These are phyloP conservation scores for Poicephalus meyeri DNA, from an alignment of 2,113 vertebrate species.

Conservation along the genomic window DNA sequence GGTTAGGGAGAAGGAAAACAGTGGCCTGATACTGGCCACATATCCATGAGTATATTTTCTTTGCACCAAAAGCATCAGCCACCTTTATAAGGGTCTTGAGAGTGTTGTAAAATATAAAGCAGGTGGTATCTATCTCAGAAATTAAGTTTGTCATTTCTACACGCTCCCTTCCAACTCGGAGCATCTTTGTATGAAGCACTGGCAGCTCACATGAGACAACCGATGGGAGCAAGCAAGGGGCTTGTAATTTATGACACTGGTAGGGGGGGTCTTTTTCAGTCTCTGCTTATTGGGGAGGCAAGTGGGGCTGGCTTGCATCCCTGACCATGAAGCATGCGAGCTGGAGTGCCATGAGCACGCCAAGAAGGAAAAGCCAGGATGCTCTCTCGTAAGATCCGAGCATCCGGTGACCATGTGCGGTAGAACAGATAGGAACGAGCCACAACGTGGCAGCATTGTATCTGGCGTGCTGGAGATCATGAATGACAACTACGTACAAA, in stretches of 20 bases:
- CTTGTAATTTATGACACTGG: background rate
- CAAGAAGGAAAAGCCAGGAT: background rate
- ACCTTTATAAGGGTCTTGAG: too few species aligned
- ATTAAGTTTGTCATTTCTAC: background rate
- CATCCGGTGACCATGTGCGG: accelerated
- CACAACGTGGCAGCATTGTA: constrained; percentile 72
- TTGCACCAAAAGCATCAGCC: background rate
- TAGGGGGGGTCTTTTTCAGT: background rate
- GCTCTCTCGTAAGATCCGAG: background rate
- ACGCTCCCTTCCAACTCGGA: background rate
- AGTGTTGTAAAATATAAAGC: background rate
- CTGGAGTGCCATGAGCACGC: background rate
- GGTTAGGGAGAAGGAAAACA: background rate
- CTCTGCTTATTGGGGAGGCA: background rate
- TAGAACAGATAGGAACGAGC: constrained; percentile 41
- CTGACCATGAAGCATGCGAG: accelerated
- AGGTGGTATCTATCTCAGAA: accelerated
- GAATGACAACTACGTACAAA: background rate
- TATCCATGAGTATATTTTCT: background rate
- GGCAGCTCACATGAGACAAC: accelerated
- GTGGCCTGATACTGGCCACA: too few species aligned
- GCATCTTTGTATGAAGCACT: background rate
- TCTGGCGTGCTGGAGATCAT: constrained; percentile 41
- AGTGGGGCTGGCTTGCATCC: background rate
- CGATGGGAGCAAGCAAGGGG: accelerated